Conservation (phyloP, 2,113 vertebrate species). For the Toxotes chatareus region DNA sequence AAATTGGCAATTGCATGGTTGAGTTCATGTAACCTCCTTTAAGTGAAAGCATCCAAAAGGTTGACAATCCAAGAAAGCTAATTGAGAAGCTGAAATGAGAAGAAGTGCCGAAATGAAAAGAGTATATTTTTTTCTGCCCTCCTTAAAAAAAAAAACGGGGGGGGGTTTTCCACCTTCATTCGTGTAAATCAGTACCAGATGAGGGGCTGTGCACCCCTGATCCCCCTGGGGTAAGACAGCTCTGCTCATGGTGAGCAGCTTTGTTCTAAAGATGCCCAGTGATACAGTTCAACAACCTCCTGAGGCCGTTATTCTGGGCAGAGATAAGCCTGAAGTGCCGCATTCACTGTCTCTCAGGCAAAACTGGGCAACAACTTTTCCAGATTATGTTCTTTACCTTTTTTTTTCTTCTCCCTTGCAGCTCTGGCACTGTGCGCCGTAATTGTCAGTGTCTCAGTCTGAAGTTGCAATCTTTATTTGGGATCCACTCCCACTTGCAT, state of each 20-base stretch:
- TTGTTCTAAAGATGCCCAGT: constrained; percentile 66
- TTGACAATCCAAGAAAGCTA: constrained; percentile 60
- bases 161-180: constrained; percentile 71
- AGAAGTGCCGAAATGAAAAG: constrained; percentile 46
- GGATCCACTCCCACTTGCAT: constrained; percentile 63
- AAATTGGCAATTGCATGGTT: constrained; percentile 64
- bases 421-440: constrained; percentile 39
- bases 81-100: constrained; percentile 61
- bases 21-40: constrained; percentile 58
- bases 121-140: constrained; percentile 60
- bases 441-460: constrained; percentile 56
- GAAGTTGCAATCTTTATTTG: constrained; percentile 63
- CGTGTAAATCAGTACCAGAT: constrained; percentile 90
- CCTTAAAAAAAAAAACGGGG: constrained; percentile 74
- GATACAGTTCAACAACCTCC: constrained; percentile 36
- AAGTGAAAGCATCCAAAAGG: constrained; percentile 61
- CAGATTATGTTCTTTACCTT: constrained; percentile 46
- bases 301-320: constrained; percentile 27
- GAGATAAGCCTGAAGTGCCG: constrained; percentile 43
- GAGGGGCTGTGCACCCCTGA: constrained; percentile 72
- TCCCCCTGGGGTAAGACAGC: constrained; percentile 64
- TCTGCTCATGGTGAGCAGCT: constrained; percentile 59
- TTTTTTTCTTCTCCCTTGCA: constrained; percentile 18
- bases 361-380: constrained; percentile 38
- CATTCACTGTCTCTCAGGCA: constrained; percentile 36